These are phyloP conservation scores for Luperina nickerlii DNA, from an alignment of 2,888 invertebrate species.

Conservation along the genomic window DNA sequence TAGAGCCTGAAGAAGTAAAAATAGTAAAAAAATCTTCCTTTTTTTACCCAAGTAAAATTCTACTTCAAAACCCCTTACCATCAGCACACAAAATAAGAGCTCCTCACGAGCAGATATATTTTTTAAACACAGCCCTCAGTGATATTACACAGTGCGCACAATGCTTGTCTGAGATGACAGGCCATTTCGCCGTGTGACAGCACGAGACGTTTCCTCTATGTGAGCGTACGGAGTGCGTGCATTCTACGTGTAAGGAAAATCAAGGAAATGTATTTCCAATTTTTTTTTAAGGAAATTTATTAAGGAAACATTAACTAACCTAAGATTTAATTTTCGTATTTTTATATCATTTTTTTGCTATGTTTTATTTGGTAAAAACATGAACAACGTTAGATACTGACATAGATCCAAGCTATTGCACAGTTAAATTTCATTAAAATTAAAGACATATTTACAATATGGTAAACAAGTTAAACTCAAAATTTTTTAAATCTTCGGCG, in stretches of 20 bases:
- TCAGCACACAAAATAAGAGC: slow-evolving; percentile 37
- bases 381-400: too few species aligned
- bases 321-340: neutral
- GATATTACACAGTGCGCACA: slow-evolving; percentile 70
- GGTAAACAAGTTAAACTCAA: too few species aligned
- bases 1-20: neutral
- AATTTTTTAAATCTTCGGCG: too few species aligned
- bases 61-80: neutral
- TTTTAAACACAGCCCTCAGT: slow-evolving; percentile 66
- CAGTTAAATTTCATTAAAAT: too few species aligned
- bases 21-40: neutral
- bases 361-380: too few species aligned
- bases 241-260: slow-evolving; percentile 1
- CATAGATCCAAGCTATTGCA: too few species aligned
- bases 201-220: slow-evolving; percentile 77
- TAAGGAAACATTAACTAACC: too few species aligned
- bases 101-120: slow-evolving; percentile 61
- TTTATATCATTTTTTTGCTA: too few species aligned
- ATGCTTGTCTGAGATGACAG: slow-evolving; percentile 81
- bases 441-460: too few species aligned
- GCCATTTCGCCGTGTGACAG: slow-evolving; percentile 82
- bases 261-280: neutral
- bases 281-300: neutral
- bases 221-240: slow-evolving; percentile 69
- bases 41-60: neutral